Evolutionary conservation across 2,797 vertebrate species (phyloP).

Genomic region (Paramormyrops hopkinsi): DNA sequence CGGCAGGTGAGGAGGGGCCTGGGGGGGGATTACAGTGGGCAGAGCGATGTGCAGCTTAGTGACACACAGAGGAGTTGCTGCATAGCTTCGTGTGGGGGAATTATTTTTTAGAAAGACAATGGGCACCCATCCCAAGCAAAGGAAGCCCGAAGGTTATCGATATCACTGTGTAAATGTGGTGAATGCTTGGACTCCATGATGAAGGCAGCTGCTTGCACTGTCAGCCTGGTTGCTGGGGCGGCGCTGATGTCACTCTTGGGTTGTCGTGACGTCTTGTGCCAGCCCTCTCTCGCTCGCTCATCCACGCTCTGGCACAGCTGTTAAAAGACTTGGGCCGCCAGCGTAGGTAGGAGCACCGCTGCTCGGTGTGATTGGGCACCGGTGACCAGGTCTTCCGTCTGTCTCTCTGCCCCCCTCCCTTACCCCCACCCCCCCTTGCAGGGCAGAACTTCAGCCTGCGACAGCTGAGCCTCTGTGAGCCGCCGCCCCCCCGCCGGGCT

Average conservation of each 20-base stretch:
- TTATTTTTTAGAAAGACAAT: background rate
- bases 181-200: background rate
- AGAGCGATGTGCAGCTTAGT: background rate
- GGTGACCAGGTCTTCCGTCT: slow-evolving; percentile 38
- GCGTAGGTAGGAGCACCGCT: background rate
- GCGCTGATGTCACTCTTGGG: background rate
- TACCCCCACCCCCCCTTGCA: slow-evolving; percentile 39
- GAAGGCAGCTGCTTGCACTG: background rate
- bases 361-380: background rate
- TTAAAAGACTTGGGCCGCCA: background rate
- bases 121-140: background rate
- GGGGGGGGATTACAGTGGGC: background rate
- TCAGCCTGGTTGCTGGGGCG: background rate
- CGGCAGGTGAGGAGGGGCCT: background rate
- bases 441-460: slow-evolving; percentile 94
- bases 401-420: slow-evolving; percentile 38
- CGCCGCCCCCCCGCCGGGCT: slow-evolving; percentile 85
- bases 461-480: slow-evolving; percentile 95
- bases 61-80: background rate
- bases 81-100: background rate
- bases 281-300: background rate
- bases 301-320: background rate
- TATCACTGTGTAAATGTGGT: background rate
- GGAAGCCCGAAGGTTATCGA: background rate
- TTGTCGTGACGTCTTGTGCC: background rate